These are phyloP conservation scores for Pseudococcus viburni DNA, from an alignment of 2,888 invertebrate genomes.

Conservation along the genomic window DNA sequence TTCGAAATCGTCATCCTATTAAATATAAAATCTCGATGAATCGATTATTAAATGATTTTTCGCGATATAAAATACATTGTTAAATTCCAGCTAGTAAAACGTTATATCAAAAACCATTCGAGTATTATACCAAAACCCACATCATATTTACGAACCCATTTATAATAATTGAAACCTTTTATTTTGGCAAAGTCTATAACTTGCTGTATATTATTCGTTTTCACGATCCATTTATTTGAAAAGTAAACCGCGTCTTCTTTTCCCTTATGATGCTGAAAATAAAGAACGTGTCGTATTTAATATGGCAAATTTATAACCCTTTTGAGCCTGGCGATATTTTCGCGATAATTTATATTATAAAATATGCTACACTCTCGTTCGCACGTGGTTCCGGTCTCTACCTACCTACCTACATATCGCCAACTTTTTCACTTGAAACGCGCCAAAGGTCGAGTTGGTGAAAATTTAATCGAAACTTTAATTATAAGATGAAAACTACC, in stretches of 20 bases:
- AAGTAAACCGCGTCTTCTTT: constrained; percentile 57
- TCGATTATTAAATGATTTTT: too few species aligned
- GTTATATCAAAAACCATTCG: neutral
- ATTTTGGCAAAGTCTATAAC: constrained; percentile 50
- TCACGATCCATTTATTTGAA: constrained; percentile 60
- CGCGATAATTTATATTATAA: constrained; percentile 30
- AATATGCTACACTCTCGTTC: constrained; percentile 8
- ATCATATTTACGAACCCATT: constrained; percentile 44
- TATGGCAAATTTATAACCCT: constrained; percentile 39
- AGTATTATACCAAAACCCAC: neutral
- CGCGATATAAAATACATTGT: too few species aligned
- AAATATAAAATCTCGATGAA: constrained; percentile 8
- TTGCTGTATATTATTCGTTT: constrained; percentile 34
- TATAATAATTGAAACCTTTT: constrained; percentile 57
- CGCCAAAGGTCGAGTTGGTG: constrained; percentile 7
- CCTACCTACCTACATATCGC: too few species aligned
- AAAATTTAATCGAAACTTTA: constrained; percentile 56
- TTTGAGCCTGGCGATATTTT: constrained; percentile 29
- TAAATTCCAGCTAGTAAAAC: neutral
- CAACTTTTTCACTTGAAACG: constrained; percentile 2
- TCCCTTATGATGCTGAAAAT: constrained; percentile 57
- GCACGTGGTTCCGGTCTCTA: neutral
- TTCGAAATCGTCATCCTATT: constrained; percentile 59
- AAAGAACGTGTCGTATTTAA: constrained; percentile 17
- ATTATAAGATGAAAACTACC: constrained; percentile 43